Evolutionary conservation across 2,797 vertebrate species (phyloP).

Genomic region (Silurus aristotelis): DNA sequence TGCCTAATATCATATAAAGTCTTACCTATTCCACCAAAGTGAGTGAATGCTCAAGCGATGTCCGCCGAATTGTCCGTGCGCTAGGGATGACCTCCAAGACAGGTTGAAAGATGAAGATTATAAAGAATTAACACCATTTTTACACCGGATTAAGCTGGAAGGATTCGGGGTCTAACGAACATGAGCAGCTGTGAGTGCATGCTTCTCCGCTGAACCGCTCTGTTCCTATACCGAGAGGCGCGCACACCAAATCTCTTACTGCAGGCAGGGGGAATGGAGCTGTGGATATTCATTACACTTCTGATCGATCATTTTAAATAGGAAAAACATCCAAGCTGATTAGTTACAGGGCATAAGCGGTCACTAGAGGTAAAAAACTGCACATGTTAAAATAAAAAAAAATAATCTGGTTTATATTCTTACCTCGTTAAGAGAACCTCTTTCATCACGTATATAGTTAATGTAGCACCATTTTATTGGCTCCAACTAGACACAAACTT

Average conservation of each 20-base stretch:
- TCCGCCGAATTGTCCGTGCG: constrained; percentile 32
- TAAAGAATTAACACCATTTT: background rate
- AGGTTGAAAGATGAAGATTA: background rate
- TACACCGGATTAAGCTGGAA: background rate
- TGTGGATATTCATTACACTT: background rate
- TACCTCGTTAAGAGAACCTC: background rate
- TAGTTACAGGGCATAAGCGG: background rate
- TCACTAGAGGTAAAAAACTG: background rate
- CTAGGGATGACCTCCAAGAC: constrained; percentile 12
- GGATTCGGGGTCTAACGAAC: background rate
- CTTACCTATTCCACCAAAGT: constrained; percentile 65
- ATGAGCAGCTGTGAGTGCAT: background rate
- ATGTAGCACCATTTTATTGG: background rate
- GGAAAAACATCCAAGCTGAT: background rate
- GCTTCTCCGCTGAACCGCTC: background rate
- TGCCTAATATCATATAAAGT: background rate
- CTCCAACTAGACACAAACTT: background rate
- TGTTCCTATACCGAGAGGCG: background rate
- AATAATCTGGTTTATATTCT: background rate
- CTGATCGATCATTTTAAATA: background rate
- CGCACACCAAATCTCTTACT: background rate
- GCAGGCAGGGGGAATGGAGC: background rate
- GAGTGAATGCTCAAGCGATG: constrained; percentile 44
- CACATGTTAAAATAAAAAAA: too few species aligned
- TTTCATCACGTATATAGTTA: background rate